Evolutionary conservation across 2,888 invertebrate species (phyloP).

Genomic region (Dendrolimus pini): DNA sequence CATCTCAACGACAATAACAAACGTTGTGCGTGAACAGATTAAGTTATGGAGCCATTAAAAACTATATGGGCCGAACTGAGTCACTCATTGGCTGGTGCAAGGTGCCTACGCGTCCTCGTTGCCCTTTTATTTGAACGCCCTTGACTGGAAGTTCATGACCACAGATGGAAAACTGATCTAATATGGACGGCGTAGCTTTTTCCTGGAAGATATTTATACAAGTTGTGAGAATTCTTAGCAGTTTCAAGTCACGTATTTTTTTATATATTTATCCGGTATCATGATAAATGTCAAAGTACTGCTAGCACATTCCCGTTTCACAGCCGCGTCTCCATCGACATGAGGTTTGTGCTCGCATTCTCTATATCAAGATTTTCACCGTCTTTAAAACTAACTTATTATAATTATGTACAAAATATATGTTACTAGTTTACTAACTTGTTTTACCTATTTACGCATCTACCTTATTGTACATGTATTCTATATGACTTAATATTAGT

Average conservation of each 20-base stretch:
- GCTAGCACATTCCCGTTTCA: too few relatives aligned
- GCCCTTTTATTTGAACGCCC: conserved; percentile 47
- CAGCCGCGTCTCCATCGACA: too few relatives aligned
- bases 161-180: conserved; percentile 24
- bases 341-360: too few relatives aligned
- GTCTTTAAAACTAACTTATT: too few relatives aligned
- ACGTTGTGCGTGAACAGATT: conserved; percentile 27
- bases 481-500: too few relatives aligned
- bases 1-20: too few relatives aligned
- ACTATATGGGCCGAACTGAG: conserved; percentile 28
- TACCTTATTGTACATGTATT: too few relatives aligned
- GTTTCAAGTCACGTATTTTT: neutral
- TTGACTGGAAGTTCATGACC: conserved; percentile 37
- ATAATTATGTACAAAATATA: too few relatives aligned
- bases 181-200: conserved; percentile 24
- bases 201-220: conserved; percentile 24
- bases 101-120: conserved; percentile 21
- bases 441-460: too few relatives aligned
- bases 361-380: too few relatives aligned
- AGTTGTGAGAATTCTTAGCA: conserved; percentile 6
- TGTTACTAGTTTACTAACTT: too few relatives aligned
- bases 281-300: too few relatives aligned
- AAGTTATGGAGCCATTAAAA: conserved; percentile 26
- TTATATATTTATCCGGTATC: neutral
- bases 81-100: conserved; percentile 19